These are phyloP conservation scores for Andrena trimmerana DNA, from an alignment of 2,888 invertebrate species.

Conservation along the genomic window DNA sequence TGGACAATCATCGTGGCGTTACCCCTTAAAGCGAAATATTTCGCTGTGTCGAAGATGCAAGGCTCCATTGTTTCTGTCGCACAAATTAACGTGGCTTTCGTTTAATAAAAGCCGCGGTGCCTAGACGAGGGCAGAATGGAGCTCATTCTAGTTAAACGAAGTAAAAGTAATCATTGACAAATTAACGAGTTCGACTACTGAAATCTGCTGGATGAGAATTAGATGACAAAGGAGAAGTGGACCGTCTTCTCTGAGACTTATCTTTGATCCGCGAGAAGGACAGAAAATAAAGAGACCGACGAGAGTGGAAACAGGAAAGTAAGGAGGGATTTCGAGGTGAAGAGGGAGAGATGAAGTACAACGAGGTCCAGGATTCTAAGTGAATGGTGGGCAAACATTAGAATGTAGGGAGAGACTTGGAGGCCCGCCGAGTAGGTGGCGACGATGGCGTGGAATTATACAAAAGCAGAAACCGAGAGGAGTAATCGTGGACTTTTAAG, in stretches of 20 bases:
- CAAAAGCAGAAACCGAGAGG: slow-evolving; percentile 47
- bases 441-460: slow-evolving; percentile 58
- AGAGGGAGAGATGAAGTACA: slow-evolving; percentile 51
- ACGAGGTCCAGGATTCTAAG: slow-evolving; percentile 71
- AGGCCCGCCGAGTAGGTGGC: slow-evolving; percentile 49
- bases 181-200: not conserved
- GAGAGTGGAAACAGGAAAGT: slow-evolving; percentile 19
- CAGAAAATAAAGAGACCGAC: slow-evolving; percentile 11
- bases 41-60: too few species aligned
- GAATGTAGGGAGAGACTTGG: slow-evolving; percentile 65
- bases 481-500: slow-evolving; percentile 51
- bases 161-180: slow-evolving; percentile 4
- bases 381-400: slow-evolving; percentile 72
- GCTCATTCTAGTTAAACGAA: not conserved
- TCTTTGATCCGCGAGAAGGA: slow-evolving; percentile 28
- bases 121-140: too few species aligned
- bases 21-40: too few species aligned
- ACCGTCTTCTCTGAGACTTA: slow-evolving; percentile 37
- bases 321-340: slow-evolving; percentile 18
- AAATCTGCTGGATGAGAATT: slow-evolving; percentile 34
- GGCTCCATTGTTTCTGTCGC: too few species aligned
- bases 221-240: slow-evolving; percentile 25
- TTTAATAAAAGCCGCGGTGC: too few species aligned
- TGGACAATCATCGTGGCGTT: too few species aligned
- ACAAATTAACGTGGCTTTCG: too few species aligned